Evolutionary conservation across 1,140 invertebrate species (phyloP), one percentile per base, ranked within the genome.

Genomic region (Drosophila ironensis): DNA sequence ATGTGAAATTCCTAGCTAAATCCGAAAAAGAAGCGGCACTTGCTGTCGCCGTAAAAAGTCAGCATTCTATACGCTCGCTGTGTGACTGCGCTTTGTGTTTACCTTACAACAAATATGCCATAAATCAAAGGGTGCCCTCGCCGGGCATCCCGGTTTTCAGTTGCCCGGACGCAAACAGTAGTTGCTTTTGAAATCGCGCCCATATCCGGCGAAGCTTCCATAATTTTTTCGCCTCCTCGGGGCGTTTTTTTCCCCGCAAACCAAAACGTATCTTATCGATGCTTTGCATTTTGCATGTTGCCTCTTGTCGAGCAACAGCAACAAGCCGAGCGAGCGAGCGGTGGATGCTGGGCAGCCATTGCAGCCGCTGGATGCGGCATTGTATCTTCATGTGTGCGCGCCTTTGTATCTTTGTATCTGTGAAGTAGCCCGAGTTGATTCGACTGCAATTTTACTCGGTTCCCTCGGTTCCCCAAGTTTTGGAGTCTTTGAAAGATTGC

Each of bases 211-310:
- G 77, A 72, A 84, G 84, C 84, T 88, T 88, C 84, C 84, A 88
- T 88, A 84, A 88, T 88, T 88, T 84, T 88, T 82, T 46, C 30
- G 52, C 53, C 42, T 44, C 60, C 44, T 35, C 57, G 40, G 2
- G 14, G 25, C 14, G 20, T 24, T 14, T 19, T 19, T 25, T 14
- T 40, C 11, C 11, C 30, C 3, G n/a, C 2, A 22, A 28, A 1
- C 9, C 8, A 7, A 25, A 12, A 66, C 54, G 77, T 81, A 86
- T 86, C 80, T 86, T 86, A 86, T 86, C 80, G 80, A 86, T 86
- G 80, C 80, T 86, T 86, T 86, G 80, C 80, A 87, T 86, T 82
- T 86, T 86, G 78, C 80, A 86, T 86, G 80, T 82, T 84, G 78
- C 78, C 72, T 59, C 63, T 77, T 82, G 77, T 86, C 75, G 71